Evolutionary conservation across 30 jellyfish, hydroid and myxozoan genomes (phyloP).

Genomic region (Morbakka virulenta): DNA sequence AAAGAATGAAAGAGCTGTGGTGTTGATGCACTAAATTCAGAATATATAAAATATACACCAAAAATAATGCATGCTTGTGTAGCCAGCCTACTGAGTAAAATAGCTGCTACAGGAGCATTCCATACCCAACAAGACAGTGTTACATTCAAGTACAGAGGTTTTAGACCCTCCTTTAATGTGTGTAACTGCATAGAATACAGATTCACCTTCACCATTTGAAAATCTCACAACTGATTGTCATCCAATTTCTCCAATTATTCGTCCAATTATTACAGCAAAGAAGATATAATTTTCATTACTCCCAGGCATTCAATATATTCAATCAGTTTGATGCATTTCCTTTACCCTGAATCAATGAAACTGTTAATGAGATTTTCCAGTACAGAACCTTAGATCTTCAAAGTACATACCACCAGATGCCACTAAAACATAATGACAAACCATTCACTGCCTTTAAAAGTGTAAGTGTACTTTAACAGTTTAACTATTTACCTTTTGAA

Average conservation of each 20-base stretch:
- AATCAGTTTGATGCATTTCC: too few relatives aligned
- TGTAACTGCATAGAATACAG: neutral
- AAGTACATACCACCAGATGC: conserved; percentile 68
- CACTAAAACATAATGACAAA: conserved; percentile 22
- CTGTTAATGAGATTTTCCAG: conserved; percentile 14
- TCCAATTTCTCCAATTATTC: too few relatives aligned
- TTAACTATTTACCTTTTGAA: conserved; percentile 50
- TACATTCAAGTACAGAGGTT: conserved; percentile 11
- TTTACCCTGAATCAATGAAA: conserved; percentile 28
- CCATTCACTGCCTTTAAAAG: conserved; percentile 61
- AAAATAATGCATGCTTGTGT: neutral
- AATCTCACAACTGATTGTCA: conserved; percentile 1
- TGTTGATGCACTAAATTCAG: too few relatives aligned
- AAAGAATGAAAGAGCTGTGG: too few relatives aligned
- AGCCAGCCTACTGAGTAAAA: conserved; percentile 19
- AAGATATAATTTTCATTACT: too few relatives aligned
- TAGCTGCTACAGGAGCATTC: conserved; percentile 5
- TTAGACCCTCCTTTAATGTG: neutral
- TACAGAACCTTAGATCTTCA: conserved; percentile 49
- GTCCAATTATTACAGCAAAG: too few relatives aligned
- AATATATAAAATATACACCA: neutral
- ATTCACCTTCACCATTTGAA: too few relatives aligned
- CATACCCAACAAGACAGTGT: conserved; percentile 13
- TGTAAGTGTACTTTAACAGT: conserved; percentile 22
- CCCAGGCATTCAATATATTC: too few relatives aligned